Evolutionary conservation across 2,888 invertebrate species (phyloP), one percentile per base, ranked within the genome.

Genomic region (Corythucha ciliata): DNA sequence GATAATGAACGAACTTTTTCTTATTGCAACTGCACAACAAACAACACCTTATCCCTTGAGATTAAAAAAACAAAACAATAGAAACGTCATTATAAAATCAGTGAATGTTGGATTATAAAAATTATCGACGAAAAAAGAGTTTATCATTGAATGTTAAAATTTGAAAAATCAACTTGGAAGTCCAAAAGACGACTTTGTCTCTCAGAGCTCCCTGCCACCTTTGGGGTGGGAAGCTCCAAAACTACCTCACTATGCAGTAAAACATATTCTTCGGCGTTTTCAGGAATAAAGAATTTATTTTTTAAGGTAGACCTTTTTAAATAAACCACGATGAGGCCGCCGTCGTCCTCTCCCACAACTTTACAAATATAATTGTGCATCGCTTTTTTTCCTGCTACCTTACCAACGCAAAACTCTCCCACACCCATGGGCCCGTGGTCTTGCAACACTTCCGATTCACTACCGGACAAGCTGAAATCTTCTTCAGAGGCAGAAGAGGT

Each of bases 131-230:
- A n/a, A n/a, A n/a, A n/a, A n/a, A n/a, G n/a, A n/a, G n/a, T n/a
- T n/a, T n/a, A 33, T 33, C 22, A 37, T 37, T 37, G 8, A 10
- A 37, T 3, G 40, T 40, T 40, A 26, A 42, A 26, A 42, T 14
- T 42, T 10, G 44, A 29, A 14, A 42, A 42, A 27, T 42, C 26
- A 42, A 42, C 16, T 41, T 41, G 25, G 41, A 41, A 24, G 24
- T 41, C 41, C 22, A 41, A 24, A 27, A 41, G 25, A 27, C 41
- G 22, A 41, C 22, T 25, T 41, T 41, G 41, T 27, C 41, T 41
- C 41, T 16, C 41, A 27, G 29, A 42, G 44, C 29, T 42, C 8
- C 16, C 16, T 27, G 16, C 18, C 10, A 18, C 20, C 16, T 42
- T 42, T 27, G 26, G 44, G 29, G 44, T 16, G 27, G 44, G 29